phyloP scores from a whole-genome alignment of 2,113 vertebrate species.

The Pitta sordida region DNA sequence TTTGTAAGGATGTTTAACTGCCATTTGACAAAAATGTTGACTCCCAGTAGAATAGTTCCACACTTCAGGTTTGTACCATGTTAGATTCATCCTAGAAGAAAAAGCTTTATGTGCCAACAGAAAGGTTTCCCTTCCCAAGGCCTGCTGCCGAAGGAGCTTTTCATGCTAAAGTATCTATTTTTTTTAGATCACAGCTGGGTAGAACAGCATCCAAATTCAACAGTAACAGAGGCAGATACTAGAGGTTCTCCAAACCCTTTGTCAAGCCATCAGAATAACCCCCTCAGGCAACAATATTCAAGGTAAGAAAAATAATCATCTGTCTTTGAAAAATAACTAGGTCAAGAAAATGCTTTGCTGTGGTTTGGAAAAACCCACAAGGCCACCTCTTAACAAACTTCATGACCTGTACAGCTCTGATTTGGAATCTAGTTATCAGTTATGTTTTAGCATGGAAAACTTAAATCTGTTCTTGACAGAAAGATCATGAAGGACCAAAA shows the following conservation, averaged over 20 bases:
- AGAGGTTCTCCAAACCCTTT: background rate
- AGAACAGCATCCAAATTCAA: background rate
- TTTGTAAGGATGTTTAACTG: background rate
- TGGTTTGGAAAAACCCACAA: background rate
- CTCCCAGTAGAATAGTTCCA: background rate
- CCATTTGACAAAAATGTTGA: background rate
- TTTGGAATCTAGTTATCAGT: background rate
- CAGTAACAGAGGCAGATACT: background rate
- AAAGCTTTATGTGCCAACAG: background rate
- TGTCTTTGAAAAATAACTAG: conserved; percentile 1
- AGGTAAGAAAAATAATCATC: background rate
- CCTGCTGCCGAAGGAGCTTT: background rate
- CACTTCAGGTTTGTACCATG: background rate
- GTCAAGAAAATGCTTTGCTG: background rate
- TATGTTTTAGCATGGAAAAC: background rate
- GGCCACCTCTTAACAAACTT: background rate
- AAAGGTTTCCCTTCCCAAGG: background rate
- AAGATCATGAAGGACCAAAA: background rate
- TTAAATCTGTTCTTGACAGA: background rate
- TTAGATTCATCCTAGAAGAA: background rate
- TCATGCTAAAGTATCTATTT: background rate
- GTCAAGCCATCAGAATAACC: background rate
- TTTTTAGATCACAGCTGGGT: background rate
- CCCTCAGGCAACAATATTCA: background rate
- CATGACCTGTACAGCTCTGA: background rate